A percentile compares a stretch with the other conserved stretches of the same genome.
Evolutionary conservation across 2,888 invertebrate genomes (phyloP).

Genomic region (Stenodera caucasica): DNA sequence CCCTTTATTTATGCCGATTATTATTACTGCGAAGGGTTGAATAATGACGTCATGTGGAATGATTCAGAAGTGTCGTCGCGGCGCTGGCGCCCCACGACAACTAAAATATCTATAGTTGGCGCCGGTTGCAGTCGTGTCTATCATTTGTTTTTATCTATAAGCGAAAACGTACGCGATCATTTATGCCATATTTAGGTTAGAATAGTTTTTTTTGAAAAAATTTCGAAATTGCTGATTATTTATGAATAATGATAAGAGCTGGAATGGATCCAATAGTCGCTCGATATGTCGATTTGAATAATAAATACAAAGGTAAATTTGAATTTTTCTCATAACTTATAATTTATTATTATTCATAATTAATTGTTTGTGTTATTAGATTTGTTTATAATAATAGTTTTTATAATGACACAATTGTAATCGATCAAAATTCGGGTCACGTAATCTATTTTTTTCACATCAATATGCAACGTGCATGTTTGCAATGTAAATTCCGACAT

Average conservation of each 20-base stretch:
- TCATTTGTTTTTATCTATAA: neutral
- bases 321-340: neutral
- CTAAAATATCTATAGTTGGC: neutral
- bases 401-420: neutral
- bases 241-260: neutral
- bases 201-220: too few relatives aligned
- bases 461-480: neutral
- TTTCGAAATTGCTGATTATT: too few relatives aligned
- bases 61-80: neutral
- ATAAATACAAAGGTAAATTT: slow-evolving; percentile 40
- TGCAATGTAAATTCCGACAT: neutral
- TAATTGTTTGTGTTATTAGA: too few relatives aligned
- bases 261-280: slow-evolving; percentile 33
- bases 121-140: neutral
- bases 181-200: too few relatives aligned
- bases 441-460: neutral
- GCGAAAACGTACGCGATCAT: too few relatives aligned
- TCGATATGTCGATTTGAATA: slow-evolving; percentile 38
- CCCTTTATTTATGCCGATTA: neutral
- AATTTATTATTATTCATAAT: neutral
- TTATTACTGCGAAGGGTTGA: neutral
- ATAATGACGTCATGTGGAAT: neutral
- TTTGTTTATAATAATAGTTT: neutral
- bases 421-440: neutral
- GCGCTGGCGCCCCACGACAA: slow-evolving; percentile 4